Evolutionary conservation across 2,888 invertebrate genomes (phyloP), one percentile per base, ranked within the genome.

Genomic region (Myathropa florea): DNA sequence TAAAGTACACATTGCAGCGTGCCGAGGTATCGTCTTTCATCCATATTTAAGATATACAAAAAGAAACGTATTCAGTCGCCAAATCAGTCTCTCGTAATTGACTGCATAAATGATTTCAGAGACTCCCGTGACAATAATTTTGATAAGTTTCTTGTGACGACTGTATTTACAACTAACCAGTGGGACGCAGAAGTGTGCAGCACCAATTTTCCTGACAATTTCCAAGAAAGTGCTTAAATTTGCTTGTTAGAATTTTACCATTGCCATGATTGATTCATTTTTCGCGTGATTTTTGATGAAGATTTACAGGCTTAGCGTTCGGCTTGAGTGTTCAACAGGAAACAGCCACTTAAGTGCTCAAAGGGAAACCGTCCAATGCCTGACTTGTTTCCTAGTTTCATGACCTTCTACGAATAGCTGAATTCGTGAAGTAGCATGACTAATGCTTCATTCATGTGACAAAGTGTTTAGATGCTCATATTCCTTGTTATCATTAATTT

Each of bases 401-500:
- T 18, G 46, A 18, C 46, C 46, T 46, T 46, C 18, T 6, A 7
- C 18, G 46, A 46, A 46, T 46, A 46, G n/a, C n/a, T 46, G 39
- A 4, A 18, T 21, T 57, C 57, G 23, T 57, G 57, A 24, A 57
- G 24, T 2, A 12, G 24, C 24, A 24, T 57, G 24, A 57, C 57
- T 24, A 57, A 57, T 57, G 57, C 24, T 57, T 3, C 24, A 12
- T 24, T 57, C 24, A 24, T 57, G 57, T 57, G 57, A 57, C 57
- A 57, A 57, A 57, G 24, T 57, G 57, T 57, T 57, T 23, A 24
- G 57, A 26, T 57, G 57, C 57, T 26, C 57, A 57, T 26, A 57
- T 26, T 57, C 24, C 0, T 14, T 9, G 57, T 24, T 57, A 57
- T 57, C 57, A 46, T 61, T 72, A 53, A 72, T 61, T 72, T 63